Evolutionary conservation across 2,797 vertebrate genomes (phyloP), one percentile per base, ranked within the genome.

Genomic region (Brotula barbata): DNA sequence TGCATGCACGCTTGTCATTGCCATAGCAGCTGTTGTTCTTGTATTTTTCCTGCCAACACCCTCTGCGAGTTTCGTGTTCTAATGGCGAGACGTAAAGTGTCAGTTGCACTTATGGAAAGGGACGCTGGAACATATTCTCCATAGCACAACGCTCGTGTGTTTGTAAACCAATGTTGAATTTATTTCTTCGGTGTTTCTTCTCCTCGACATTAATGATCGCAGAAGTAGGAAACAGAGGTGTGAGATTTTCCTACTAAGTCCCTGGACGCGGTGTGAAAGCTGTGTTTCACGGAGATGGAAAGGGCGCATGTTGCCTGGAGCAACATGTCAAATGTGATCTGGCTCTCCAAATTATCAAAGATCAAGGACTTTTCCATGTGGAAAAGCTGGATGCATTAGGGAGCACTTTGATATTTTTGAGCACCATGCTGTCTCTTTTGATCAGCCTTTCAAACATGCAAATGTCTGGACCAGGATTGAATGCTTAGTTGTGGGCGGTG

Each of bases 231-330:
- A 43, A 58, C 55, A 16, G 1, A 41, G 34, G 60, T 17, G 33
- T 78, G 49, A 52, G 63, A 76, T 68, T 70, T 54, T 78, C 52
- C 64, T 21, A 15, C 52, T 59, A 44, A 21, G 47, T 78, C 73
- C 59, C 64, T 15, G 36, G 50, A 74, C 59, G 58, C 51, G 31
- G 47, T 73, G 53, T 64, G 42, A 77, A 73, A 52, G 51, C 62
- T 33, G 57, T 58, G 49, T 52, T 31, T 65, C 63, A 37, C 65
- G 20, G 21, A 50, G 33, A 75, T 23, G 56, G 64, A 82, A 80
- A 81, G 80, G 80, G 66, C 71, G 5, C 48, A 3, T 17, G 25
- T 31, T 14, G 80, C 83, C 81, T 46, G 16, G 43, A 68, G 78
- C 70, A 22, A 71, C 64, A 43, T 73, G 74, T 78, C 72, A 61